A percentile compares a stretch with the other conserved stretches of the same genome.
Evolutionary conservation across 2,113 vertebrate species (phyloP).

Genomic region (Ochotona curzoniae): DNA sequence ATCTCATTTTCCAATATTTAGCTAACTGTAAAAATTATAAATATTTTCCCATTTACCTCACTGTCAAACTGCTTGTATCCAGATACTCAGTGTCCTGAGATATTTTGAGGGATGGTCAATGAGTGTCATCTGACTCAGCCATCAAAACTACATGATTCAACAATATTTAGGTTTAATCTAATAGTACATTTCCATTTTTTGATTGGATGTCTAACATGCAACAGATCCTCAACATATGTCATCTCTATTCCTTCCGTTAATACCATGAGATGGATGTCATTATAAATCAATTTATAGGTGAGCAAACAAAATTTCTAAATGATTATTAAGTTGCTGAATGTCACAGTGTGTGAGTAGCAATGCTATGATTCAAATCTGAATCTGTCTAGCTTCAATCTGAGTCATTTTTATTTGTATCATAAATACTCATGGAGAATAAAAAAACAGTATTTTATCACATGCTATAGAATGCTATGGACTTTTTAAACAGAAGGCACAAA

Average conservation of each 20-base stretch:
- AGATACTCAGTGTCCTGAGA: background rate
- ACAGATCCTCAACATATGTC: background rate
- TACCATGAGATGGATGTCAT: background rate
- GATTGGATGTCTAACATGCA: background rate
- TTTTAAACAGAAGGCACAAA: conserved; percentile 27
- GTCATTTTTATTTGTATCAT: background rate
- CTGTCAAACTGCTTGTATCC: background rate
- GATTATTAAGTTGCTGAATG: background rate
- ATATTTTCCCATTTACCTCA: background rate
- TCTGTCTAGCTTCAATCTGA: background rate
- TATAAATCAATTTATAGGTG: background rate
- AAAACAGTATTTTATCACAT: conserved; percentile 34
- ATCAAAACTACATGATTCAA: background rate
- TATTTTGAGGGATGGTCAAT: background rate
- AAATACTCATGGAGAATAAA: background rate
- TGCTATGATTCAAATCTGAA: background rate
- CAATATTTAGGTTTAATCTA: background rate
- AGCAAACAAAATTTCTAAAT: background rate
- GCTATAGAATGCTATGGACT: conserved; percentile 36
- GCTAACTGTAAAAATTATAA: background rate
- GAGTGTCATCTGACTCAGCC: background rate
- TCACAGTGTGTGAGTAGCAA: background rate
- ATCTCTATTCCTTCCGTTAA: background rate
- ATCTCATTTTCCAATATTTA: conserved; percentile 45
- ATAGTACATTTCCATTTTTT: background rate